These are phyloP conservation scores for Cheilosia variabilis DNA, from an alignment of 2,888 invertebrate species.

Conservation along the genomic window DNA sequence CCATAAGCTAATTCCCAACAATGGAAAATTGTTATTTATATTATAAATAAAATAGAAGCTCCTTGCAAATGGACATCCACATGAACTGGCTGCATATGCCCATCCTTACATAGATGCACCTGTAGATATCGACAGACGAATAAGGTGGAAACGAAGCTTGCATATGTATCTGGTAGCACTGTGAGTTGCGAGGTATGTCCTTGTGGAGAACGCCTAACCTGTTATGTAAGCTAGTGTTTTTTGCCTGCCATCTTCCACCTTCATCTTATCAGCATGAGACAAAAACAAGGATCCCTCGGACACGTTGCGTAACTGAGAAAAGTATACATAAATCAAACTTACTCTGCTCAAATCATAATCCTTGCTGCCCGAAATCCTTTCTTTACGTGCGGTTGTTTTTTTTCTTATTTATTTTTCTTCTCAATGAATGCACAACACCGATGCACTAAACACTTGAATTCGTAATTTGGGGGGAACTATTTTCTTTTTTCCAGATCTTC, in stretches of 20 bases:
- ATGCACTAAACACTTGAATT: slow-evolving; percentile 4
- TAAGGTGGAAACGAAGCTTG: background rate
- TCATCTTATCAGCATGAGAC: slow-evolving; percentile 6
- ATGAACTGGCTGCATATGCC: background rate
- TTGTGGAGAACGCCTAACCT: slow-evolving; percentile 68
- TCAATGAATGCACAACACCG: slow-evolving; percentile 22
- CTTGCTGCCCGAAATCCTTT: slow-evolving; percentile 42
- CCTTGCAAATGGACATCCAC: background rate
- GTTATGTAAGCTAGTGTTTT: slow-evolving; percentile 69
- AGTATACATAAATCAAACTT: slow-evolving; percentile 48
- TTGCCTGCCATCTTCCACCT: slow-evolving; percentile 13
- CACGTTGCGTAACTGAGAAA: slow-evolving; percentile 59
- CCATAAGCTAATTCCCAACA: slow-evolving; percentile 35
- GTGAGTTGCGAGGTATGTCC: slow-evolving; percentile 41
- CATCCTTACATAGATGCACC: slow-evolving; percentile 49
- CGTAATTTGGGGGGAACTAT: background rate
- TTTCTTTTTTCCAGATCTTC: slow-evolving; percentile 20
- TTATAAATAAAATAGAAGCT: slow-evolving; percentile 13
- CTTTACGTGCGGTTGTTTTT: background rate
- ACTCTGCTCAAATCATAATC: slow-evolving; percentile 74
- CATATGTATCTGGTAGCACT: slow-evolving; percentile 39
- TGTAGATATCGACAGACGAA: slow-evolving; percentile 57
- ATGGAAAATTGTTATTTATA: slow-evolving; percentile 39
- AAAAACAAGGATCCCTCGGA: slow-evolving; percentile 46
- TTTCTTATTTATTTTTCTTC: background rate